phyloP scores from a whole-genome alignment of 2,888 invertebrate genomes.

The Stenodera caucasica region DNA sequence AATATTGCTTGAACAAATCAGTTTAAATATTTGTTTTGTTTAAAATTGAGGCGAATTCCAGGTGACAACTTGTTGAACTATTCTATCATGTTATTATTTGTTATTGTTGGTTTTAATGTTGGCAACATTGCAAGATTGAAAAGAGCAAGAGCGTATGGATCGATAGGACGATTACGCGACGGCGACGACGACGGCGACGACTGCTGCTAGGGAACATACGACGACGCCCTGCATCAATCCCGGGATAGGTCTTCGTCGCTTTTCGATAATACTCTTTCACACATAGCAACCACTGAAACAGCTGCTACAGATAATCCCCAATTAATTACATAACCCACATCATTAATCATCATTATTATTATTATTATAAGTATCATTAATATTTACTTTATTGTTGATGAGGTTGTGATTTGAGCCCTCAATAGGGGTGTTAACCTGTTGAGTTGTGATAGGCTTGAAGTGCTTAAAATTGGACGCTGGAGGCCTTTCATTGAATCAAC shows the following conservation, averaged over 20 bases:
- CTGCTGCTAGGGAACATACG: slow-evolving; percentile 22
- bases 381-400: neutral
- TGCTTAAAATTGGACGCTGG: neutral
- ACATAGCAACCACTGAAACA: neutral
- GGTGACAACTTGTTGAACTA: neutral
- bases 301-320: neutral
- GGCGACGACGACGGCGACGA: slow-evolving; percentile 21
- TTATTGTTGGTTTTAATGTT: neutral
- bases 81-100: neutral
- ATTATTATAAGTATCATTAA: neutral
- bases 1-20: too few relatives aligned
- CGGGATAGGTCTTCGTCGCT: slow-evolving; percentile 13
- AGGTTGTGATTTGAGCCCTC: neutral
- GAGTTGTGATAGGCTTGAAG: neutral
- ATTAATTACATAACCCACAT: too few relatives aligned
- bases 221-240: slow-evolving; percentile 32
- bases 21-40: too few relatives aligned
- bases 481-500: neutral
- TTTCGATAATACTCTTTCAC: too few relatives aligned
- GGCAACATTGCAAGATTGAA: slow-evolving; percentile 27
- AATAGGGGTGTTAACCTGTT: neutral
- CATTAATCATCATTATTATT: too few relatives aligned
- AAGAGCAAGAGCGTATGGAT: slow-evolving; percentile 28
- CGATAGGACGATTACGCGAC: slow-evolving; percentile 27
- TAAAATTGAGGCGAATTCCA: neutral